Conservation (phyloP, 2,888 invertebrate genomes). For the Hypolimnas misippus region DNA sequence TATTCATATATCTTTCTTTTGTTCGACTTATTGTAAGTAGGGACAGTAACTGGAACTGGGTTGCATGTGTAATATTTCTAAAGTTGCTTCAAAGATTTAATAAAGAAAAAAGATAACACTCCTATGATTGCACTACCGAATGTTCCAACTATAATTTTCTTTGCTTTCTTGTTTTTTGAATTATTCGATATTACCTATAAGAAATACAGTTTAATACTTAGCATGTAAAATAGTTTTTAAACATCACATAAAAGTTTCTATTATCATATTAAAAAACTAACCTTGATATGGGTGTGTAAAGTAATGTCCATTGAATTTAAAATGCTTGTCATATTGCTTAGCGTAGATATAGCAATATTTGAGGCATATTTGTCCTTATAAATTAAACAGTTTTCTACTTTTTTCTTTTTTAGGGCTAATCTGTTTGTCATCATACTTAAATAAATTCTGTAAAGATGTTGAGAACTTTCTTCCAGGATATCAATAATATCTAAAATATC, state of each 20-base stretch:
- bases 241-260: too few species aligned
- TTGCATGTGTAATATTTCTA: constrained; percentile 33
- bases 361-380: constrained; percentile 75
- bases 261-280: constrained; percentile 44
- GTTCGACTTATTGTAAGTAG: too few species aligned
- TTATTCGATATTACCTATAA: constrained; percentile 43
- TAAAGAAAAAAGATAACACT: constrained; percentile 63
- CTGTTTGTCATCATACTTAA: constrained; percentile 71
- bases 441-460: constrained; percentile 72
- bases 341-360: constrained; percentile 64
- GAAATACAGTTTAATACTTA: constrained; percentile 13
- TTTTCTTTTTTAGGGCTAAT: constrained; percentile 65
- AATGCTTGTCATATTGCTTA: constrained; percentile 66
- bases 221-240: constrained; percentile 24
- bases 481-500: constrained; percentile 65
- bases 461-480: constrained; percentile 69
- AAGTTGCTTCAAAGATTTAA: constrained; percentile 64
- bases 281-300: constrained; percentile 69
- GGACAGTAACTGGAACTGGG: too few species aligned
- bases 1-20: too few species aligned
- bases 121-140: constrained; percentile 66
- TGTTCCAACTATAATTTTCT: constrained; percentile 70
- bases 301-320: constrained; percentile 73
- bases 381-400: constrained; percentile 63
- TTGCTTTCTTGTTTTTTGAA: constrained; percentile 54